A percentile compares a stretch with the other conserved stretches of the same genome.
These are phyloP conservation scores for Abrostola triplasia DNA, from an alignment of 2,888 invertebrate species.

Conservation along the genomic window DNA sequence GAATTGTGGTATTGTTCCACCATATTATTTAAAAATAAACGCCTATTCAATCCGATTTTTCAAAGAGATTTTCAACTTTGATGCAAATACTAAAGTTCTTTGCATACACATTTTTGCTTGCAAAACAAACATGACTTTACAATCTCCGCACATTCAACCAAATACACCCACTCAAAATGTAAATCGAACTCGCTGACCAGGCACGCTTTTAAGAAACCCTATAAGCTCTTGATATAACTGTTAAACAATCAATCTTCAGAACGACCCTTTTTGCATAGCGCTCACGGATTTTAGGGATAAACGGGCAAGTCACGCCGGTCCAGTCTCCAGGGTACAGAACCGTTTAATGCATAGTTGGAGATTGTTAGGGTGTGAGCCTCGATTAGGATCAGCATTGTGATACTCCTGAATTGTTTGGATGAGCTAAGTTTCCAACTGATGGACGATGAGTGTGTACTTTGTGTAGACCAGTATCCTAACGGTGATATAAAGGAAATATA, in stretches of 20 bases:
- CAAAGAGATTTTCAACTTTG: background rate
- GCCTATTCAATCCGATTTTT: background rate
- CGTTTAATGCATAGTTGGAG: slow-evolving; percentile 83
- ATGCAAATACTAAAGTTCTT: background rate
- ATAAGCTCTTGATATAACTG: slow-evolving; percentile 61
- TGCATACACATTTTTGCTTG: background rate
- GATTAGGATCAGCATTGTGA: slow-evolving; percentile 71
- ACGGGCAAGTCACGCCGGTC: slow-evolving; percentile 79
- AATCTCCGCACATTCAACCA: slow-evolving; percentile 14
- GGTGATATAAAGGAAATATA: background rate
- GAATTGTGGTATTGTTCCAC: background rate
- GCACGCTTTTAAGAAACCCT: slow-evolving; percentile 64
- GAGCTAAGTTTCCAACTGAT: slow-evolving; percentile 51
- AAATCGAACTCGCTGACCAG: slow-evolving; percentile 63
- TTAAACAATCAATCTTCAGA: slow-evolving; percentile 85
- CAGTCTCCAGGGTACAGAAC: slow-evolving; percentile 77
- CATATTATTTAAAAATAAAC: background rate
- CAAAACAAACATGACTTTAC: slow-evolving; percentile 52
- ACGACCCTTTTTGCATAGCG: slow-evolving; percentile 82
- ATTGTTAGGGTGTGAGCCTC: slow-evolving; percentile 72
- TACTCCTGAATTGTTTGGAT: slow-evolving; percentile 58
- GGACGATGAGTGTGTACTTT: slow-evolving; percentile 49
- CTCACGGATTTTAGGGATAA: slow-evolving; percentile 69
- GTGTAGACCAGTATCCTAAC: slow-evolving; percentile 24
- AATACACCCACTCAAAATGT: slow-evolving; percentile 48